These are phyloP conservation scores for Patiria pectinifera DNA, from an alignment of 53 echinoderm and acorn worm genomes.

Conservation along the genomic window DNA sequence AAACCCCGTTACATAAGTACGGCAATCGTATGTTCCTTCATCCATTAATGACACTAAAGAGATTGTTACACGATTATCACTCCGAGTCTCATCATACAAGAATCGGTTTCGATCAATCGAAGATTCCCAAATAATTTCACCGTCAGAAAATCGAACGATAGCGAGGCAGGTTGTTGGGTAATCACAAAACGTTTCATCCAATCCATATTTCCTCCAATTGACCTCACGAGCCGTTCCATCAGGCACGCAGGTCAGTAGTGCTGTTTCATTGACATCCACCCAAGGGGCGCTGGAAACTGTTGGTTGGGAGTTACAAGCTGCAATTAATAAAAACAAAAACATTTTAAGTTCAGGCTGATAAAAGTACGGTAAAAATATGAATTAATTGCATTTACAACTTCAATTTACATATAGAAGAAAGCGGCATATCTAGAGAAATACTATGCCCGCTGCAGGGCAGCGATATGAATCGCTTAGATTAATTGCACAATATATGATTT, in stretches of 20 bases:
- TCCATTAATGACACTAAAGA: background rate
- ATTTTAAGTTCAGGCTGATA: background rate
- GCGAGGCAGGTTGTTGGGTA: background rate
- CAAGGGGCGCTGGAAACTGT: background rate
- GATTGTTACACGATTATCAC: background rate
- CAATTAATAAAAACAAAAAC: background rate
- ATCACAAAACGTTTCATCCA: background rate
- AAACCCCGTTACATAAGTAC: background rate
- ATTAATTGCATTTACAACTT: background rate
- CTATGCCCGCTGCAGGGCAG: too few species aligned
- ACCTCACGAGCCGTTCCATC: background rate
- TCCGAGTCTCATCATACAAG: background rate
- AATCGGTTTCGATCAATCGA: background rate
- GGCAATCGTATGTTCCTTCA: background rate
- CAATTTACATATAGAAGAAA: too few species aligned
- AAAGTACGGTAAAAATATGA: too few species aligned
- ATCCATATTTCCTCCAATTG: background rate
- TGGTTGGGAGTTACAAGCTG: background rate
- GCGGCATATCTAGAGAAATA: too few species aligned
- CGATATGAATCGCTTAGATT: too few species aligned
- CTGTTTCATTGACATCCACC: background rate
- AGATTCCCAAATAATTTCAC: background rate
- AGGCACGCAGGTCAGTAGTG: background rate
- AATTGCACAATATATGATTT: too few species aligned
- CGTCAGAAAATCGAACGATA: background rate